Conservation (phyloP, 2,113 vertebrate species). For the Sceloporus undulatus region DNA sequence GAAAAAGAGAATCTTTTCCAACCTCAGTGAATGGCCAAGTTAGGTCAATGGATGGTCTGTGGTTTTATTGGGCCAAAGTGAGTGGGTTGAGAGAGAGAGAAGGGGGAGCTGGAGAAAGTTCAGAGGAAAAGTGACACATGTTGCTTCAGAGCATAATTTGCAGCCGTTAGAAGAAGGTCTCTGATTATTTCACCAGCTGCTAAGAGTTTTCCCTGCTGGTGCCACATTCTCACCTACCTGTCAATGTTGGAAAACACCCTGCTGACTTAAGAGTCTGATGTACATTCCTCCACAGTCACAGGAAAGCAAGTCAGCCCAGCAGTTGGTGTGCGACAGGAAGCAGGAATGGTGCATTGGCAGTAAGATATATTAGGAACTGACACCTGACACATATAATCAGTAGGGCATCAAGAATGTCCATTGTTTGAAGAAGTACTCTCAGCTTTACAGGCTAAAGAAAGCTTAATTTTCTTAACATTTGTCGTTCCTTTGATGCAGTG, state of each 20-base stretch:
- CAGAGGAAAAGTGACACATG: neutral
- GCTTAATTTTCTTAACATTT: conserved; percentile 17
- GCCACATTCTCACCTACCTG: conserved; percentile 23
- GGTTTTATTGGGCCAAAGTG: neutral
- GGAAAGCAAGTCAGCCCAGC: conserved; percentile 21
- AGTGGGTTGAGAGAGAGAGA: neutral
- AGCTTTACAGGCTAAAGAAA: neutral
- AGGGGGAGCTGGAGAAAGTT: neutral
- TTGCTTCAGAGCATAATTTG: conserved; percentile 28
- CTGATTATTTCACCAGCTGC: conserved; percentile 43
- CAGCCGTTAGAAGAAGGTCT: conserved; percentile 25
- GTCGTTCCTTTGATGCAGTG: neutral
- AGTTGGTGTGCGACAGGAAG: neutral
- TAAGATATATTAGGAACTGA: conserved; percentile 2
- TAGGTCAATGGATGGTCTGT: neutral
- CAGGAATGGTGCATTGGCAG: neutral
- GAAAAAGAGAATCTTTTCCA: too few relatives aligned
- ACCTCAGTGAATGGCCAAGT: neutral
- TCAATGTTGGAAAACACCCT: conserved; percentile 27
- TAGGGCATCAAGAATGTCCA: conserved; percentile 3
- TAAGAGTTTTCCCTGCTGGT: conserved; percentile 16
- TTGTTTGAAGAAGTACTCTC: conserved; percentile 25
- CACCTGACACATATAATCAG: neutral
- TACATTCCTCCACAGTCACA: conserved; percentile 37
- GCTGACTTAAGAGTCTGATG: conserved; percentile 20